Evolutionary conservation across 2,797 vertebrate genomes (phyloP), one percentile per base, ranked within the genome.

Genomic region (Myiotriccus ornatus): DNA sequence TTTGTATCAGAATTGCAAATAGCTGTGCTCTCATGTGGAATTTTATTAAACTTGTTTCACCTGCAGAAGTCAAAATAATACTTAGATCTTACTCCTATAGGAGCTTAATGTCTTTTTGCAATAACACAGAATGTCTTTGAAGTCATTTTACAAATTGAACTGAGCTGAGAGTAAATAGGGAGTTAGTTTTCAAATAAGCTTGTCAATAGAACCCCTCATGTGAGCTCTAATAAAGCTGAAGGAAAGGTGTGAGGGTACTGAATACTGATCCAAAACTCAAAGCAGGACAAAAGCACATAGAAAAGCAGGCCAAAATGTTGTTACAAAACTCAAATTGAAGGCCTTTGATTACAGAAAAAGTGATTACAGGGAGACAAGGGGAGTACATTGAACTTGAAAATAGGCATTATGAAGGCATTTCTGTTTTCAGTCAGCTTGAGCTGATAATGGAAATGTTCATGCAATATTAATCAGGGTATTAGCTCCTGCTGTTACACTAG

Each of bases 11-110:
- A 37, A 62, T 9, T 16, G 5, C 14, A 68, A 64, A 49, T 25
- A 50, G 2, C 7, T 49, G 3, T 57, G 39, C 32, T 70, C 89
- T 18, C 22, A n/a, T 0, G 0, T 34, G 13, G 9, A 24, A 28
- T 74, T 68, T 39, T 47, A 4, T 32, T 68, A 39, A 63, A 47
- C 16, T 47, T 6, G 24, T 44, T 56, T 84, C 20, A 35, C 12
- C 12, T 39, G 5, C 17, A 8, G 24, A 88, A 74, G 5, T 12
- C 11, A 70, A 68, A 87, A 53, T 30, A 43, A 19, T 62, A 37
- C 34, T 75, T 60, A 63, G 22, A 20, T 13, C 12, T 46, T 55
- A 57, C 5, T 14, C 21, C 7, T 44, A 0, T 37, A 35, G 21
- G 9, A 20, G 32, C 17, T 44, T 46, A 4, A 28, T 47, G 22